Evolutionary conservation across 1,140 invertebrate genomes (phyloP).

Genomic region (Drosophila pseudoobscura): DNA sequence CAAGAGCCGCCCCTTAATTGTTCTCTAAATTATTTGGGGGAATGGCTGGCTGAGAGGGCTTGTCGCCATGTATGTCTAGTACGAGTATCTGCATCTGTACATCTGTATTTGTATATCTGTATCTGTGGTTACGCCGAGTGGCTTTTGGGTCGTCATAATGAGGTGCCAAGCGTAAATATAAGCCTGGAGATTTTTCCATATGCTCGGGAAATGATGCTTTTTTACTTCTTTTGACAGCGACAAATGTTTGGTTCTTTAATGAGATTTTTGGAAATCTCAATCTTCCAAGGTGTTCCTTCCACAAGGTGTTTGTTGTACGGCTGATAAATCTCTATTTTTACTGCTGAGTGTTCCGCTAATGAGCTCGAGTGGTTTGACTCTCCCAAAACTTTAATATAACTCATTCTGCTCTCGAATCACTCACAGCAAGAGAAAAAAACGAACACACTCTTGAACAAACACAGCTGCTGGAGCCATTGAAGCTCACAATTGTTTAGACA

Average conservation of each 20-base stretch:
- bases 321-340: slow-evolving; percentile 17
- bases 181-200: slow-evolving; percentile 30
- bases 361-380: slow-evolving; percentile 27
- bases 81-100: slow-evolving; percentile 1
- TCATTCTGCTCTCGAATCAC: slow-evolving; percentile 24
- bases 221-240: slow-evolving; percentile 16
- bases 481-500: slow-evolving; percentile 61
- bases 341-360: slow-evolving; percentile 27
- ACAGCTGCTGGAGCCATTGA: slow-evolving; percentile 52
- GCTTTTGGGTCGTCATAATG: slow-evolving; percentile 72
- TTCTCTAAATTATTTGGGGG: slow-evolving; percentile 68
- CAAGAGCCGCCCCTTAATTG: slow-evolving; percentile 64
- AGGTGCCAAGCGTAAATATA: slow-evolving; percentile 73
- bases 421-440: not conserved
- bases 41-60: slow-evolving; percentile 46
- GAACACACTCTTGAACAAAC: slow-evolving; percentile 34
- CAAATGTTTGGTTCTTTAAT: slow-evolving; percentile 67
- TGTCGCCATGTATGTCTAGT: slow-evolving; percentile 40
- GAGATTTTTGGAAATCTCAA: slow-evolving; percentile 64
- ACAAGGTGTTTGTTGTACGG: not conserved
- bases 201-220: slow-evolving; percentile 27
- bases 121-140: slow-evolving; percentile 62
- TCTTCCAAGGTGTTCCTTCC: slow-evolving; percentile 27
- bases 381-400: slow-evolving; percentile 8
- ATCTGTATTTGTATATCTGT: slow-evolving; percentile 14